Conservation (phyloP, 2,797 vertebrate species). For the Alca torda region DNA sequence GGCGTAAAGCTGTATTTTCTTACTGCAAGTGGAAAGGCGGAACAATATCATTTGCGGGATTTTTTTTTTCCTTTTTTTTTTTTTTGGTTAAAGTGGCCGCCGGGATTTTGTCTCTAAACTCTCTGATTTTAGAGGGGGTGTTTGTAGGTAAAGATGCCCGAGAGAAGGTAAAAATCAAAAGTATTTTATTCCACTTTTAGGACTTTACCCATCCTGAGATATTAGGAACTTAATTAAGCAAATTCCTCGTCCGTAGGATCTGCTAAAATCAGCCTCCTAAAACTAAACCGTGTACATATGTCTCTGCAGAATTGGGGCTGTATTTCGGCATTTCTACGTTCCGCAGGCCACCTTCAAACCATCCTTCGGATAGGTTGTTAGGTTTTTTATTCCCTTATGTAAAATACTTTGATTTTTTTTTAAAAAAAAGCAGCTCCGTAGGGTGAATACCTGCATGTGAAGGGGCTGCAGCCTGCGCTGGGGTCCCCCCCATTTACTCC, state of each 20-base stretch:
- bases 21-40: background rate
- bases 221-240: background rate
- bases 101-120: background rate
- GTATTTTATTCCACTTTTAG: background rate
- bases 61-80: background rate
- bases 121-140: background rate
- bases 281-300: rapidly evolving
- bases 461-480: background rate
- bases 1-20: background rate
- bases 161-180: background rate
- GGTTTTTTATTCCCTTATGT: background rate
- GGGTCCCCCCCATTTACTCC: background rate
- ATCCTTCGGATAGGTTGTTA: rapidly evolving
- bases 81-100: background rate
- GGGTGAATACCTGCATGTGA: background rate
- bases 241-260: rapidly evolving
- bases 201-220: background rate
- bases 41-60: background rate
- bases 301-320: background rate
- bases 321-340: background rate
- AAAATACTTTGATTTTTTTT: background rate
- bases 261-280: background rate
- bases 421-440: background rate
- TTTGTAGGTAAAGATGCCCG: background rate
- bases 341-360: background rate